A percentile compares a stretch with the other conserved stretches of the same genome.
phyloP scores from a whole-genome alignment of 2,888 invertebrate species.

The Tetrapedia diversipes region DNA sequence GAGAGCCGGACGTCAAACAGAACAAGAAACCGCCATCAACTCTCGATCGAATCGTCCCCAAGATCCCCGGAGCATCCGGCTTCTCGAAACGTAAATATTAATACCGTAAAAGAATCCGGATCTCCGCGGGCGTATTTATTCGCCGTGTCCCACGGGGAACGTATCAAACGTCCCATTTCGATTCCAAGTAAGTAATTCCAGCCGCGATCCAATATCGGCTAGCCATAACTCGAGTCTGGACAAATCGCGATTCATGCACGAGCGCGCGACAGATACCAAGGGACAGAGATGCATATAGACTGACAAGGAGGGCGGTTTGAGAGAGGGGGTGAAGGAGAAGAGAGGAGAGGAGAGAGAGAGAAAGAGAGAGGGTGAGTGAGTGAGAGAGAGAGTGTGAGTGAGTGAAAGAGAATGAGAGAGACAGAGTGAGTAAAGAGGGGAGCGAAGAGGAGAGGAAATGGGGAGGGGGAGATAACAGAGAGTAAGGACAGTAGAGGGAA shows the following conservation, averaged over 20 bases:
- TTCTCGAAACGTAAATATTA: slow-evolving; percentile 30
- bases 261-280: slow-evolving; percentile 11
- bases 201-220: slow-evolving; percentile 55
- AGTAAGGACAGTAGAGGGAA: no score
- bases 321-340: no score
- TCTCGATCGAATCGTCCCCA: not conserved
- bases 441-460: no score
- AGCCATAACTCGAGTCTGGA: slow-evolving; percentile 53
- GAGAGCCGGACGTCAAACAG: no score
- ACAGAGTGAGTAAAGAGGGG: no score
- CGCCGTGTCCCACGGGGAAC: slow-evolving; percentile 10
- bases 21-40: not conserved
- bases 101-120: slow-evolving; percentile 40
- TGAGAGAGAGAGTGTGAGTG: no score
- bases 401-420: no score
- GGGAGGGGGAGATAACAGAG: no score
- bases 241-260: slow-evolving; percentile 60
- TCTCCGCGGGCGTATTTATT: slow-evolving; percentile 26
- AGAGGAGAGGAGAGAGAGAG: no score
- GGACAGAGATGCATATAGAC: no score
- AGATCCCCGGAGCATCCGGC: not conserved
- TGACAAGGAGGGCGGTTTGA: no score
- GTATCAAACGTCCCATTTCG: slow-evolving; percentile 47
- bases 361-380: no score
- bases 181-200: slow-evolving; percentile 53